These are phyloP conservation scores for Drosophila seclusa DNA, from an alignment of 2,888 invertebrate species.

Conservation along the genomic window DNA sequence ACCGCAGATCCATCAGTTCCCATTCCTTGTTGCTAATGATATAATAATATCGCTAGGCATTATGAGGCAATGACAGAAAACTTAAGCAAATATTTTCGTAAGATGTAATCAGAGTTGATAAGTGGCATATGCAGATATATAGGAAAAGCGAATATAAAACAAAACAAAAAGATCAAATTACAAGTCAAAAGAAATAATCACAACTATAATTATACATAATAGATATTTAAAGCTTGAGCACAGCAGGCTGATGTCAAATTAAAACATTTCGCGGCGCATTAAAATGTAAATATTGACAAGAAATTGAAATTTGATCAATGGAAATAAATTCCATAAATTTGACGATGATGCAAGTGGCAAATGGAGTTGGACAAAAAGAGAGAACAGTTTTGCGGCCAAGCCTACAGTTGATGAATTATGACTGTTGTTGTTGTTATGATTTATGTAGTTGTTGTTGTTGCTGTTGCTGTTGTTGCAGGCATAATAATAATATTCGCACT, in stretches of 20 bases:
- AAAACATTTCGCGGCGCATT: not conserved
- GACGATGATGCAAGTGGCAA: constrained; percentile 11
- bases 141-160: not conserved
- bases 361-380: not conserved
- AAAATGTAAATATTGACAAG: constrained; percentile 4
- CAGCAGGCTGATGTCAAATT: not conserved
- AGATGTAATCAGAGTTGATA: constrained; percentile 34
- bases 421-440: not conserved
- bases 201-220: not conserved
- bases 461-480: constrained; percentile 13
- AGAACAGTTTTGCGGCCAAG: constrained; percentile 11
- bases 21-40: constrained; percentile 34
- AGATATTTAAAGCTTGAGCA: not conserved
- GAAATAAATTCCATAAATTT: constrained; percentile 14
- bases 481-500: constrained; percentile 47
- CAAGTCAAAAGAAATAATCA: not conserved
- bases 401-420: not conserved
- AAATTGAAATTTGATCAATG: constrained; percentile 21
- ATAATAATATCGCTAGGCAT: constrained; percentile 37
- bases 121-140: constrained; percentile 14
- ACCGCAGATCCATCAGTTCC: not conserved
- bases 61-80: constrained; percentile 60
- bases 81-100: constrained; percentile 59
- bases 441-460: not conserved
- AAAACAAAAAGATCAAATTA: not conserved